Evolutionary conservation across 1,140 invertebrate species (phyloP).

Genomic region (Nasonia longicornis): DNA sequence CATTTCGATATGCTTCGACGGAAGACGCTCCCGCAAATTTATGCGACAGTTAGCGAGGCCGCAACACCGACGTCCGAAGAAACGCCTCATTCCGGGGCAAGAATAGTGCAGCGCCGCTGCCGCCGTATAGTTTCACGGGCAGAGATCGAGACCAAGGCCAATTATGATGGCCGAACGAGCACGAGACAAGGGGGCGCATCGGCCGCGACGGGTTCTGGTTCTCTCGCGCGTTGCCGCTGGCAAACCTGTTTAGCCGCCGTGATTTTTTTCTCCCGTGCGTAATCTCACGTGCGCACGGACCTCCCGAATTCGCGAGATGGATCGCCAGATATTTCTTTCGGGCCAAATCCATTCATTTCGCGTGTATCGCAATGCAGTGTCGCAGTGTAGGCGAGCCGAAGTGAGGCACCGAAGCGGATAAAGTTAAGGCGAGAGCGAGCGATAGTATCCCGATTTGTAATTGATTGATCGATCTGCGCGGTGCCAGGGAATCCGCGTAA

Average conservation of each 20-base stretch:
- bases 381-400: background rate
- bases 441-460: background rate
- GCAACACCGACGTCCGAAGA: conserved; percentile 14
- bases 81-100: conserved; percentile 28
- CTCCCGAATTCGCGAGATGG: conserved; percentile 2
- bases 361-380: conserved; percentile 6
- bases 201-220: conserved; percentile 38
- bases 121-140: background rate
- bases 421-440: background rate
- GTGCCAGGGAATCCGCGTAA: background rate
- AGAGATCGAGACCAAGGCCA: conserved; percentile 38
- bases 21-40: conserved; percentile 35
- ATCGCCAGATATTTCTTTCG: background rate
- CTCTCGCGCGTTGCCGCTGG: conserved; percentile 4
- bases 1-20: background rate
- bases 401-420: background rate
- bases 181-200: conserved; percentile 39
- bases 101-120: conserved; percentile 2
- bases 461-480: conserved; percentile 25
- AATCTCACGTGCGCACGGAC: conserved; percentile 7
- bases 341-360: conserved; percentile 31
- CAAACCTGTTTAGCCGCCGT: conserved; percentile 33
- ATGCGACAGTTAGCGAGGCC: conserved; percentile 28
- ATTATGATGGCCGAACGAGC: conserved; percentile 40
- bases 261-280: background rate